phyloP scores from a whole-genome alignment of 2,888 invertebrate genomes.

The Cephalotes varians region DNA sequence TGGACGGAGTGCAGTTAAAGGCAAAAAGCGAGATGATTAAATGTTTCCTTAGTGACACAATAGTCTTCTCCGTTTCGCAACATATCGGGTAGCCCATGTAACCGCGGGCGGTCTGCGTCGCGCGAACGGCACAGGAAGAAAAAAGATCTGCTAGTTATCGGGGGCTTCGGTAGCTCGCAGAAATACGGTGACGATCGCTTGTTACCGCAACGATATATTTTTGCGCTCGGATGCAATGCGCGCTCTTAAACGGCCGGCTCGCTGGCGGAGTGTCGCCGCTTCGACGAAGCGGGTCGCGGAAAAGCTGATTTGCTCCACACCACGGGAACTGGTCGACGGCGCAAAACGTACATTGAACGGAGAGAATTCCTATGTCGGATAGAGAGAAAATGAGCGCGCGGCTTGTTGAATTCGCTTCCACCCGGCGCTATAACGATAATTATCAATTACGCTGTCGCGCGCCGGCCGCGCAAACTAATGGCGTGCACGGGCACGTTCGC shows the following conservation, averaged over 20 bases:
- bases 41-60: constrained; percentile 17
- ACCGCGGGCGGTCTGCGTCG: constrained; percentile 1
- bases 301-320: constrained; percentile 59
- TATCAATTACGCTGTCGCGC: constrained; percentile 60
- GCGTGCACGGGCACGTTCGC: constrained; percentile 33
- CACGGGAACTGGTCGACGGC: constrained; percentile 28
- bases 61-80: constrained; percentile 39
- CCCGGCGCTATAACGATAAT: constrained; percentile 57
- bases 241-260: background rate
- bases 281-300: constrained; percentile 57
- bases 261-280: constrained; percentile 31
- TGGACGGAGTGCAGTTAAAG: background rate
- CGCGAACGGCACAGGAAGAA: background rate
- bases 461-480: constrained; percentile 31
- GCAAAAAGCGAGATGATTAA: constrained; percentile 20
- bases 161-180: constrained; percentile 14
- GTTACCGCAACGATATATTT: constrained; percentile 34
- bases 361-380: constrained; percentile 30
- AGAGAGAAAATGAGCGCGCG: constrained; percentile 35
- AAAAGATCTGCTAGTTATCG: constrained; percentile 16
- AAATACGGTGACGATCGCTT: constrained; percentile 39
- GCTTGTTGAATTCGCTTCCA: constrained; percentile 48
- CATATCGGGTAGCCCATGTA: constrained; percentile 5
- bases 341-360: background rate
- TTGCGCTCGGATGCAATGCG: constrained; percentile 36